A percentile compares a stretch with the other conserved stretches of the same genome.
Evolutionary conservation across 2,888 invertebrate genomes (phyloP).

Genomic region (Subacronicta megacephala): DNA sequence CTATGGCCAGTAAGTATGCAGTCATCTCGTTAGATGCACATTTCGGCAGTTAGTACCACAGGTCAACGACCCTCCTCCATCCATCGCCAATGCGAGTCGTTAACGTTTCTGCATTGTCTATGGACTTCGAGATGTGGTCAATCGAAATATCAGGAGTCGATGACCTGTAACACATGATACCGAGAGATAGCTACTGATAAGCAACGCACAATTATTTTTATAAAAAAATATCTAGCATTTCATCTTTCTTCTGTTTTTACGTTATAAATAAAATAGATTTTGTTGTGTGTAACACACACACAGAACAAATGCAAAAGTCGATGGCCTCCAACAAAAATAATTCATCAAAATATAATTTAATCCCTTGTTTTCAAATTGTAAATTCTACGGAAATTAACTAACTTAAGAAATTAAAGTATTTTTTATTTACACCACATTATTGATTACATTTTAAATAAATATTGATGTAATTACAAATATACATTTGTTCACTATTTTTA

Average conservation of each 20-base stretch:
- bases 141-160: conserved; percentile 61
- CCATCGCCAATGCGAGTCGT: conserved; percentile 40
- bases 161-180: conserved; percentile 66
- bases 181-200: conserved; percentile 61
- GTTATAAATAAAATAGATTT: background rate
- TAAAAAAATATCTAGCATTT: background rate
- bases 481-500: conserved; percentile 1
- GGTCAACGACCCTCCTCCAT: conserved; percentile 40
- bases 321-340: background rate
- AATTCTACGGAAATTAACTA: too few species aligned
- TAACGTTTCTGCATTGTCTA: conserved; percentile 55
- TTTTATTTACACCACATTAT: too few species aligned
- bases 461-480: background rate
- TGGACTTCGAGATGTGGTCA: conserved; percentile 60
- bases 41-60: conserved; percentile 43
- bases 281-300: too few species aligned
- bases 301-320: too few species aligned
- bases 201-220: conserved; percentile 46
- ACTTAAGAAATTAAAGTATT: too few species aligned
- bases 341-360: background rate
- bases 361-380: background rate
- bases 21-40: conserved; percentile 40
- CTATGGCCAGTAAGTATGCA: conserved; percentile 21
- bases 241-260: background rate
- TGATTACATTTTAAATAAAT: too few species aligned